These are phyloP conservation scores for Lepus europaeus DNA, from an alignment of 2,113 vertebrate genomes.

Conservation along the genomic window DNA sequence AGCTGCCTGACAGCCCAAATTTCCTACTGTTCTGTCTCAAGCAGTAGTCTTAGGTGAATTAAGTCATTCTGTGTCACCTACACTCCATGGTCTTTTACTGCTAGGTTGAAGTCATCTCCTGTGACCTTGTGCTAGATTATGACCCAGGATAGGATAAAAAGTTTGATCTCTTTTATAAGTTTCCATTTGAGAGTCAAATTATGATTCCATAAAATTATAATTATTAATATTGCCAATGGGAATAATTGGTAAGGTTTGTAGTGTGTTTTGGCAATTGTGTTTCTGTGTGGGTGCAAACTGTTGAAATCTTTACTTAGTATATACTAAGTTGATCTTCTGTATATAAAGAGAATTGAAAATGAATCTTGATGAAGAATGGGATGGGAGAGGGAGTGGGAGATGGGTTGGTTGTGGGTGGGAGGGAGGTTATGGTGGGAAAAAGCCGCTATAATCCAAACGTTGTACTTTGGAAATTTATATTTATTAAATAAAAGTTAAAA, in stretches of 20 bases:
- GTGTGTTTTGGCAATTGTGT: not conserved
- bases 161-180: not conserved
- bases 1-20: not conserved
- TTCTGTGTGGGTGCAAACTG: no score
- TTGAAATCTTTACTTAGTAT: no score
- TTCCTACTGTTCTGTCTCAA: not conserved
- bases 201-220: slow-evolving; percentile 7
- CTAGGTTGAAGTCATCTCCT: slow-evolving; percentile 10
- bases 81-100: not conserved
- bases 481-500: not conserved
- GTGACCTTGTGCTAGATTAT: not conserved
- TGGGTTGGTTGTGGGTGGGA: no score
- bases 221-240: not conserved
- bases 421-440: no score
- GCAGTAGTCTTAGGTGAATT: not conserved
- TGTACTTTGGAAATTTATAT: no score
- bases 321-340: no score
- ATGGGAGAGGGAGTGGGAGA: no score
- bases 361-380: no score
- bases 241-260: not conserved
- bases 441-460: no score
- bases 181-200: not conserved
- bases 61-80: slow-evolving; percentile 36
- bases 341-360: no score
- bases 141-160: not conserved